Evolutionary conservation across 2,797 vertebrate species (phyloP).

Genomic region (Macropus fuliginosus): DNA sequence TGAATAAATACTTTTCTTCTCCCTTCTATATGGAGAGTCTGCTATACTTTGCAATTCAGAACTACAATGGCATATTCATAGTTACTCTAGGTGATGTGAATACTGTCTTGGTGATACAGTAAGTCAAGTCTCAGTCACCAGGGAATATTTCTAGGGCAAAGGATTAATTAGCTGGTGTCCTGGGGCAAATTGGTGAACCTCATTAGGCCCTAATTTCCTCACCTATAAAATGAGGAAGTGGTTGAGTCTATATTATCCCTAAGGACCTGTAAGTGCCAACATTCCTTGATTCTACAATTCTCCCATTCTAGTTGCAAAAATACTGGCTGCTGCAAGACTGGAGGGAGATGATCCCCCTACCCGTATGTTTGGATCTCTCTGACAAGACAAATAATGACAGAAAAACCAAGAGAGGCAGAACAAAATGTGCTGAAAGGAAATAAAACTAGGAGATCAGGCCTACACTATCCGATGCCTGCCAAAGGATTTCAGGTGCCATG

Average conservation of each 20-base stretch:
- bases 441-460: neutral
- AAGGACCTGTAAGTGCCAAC: neutral
- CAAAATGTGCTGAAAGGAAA: neutral
- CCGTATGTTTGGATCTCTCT: neutral
- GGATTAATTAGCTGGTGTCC: constrained; percentile 14
- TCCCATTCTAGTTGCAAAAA: constrained; percentile 20
- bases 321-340: neutral
- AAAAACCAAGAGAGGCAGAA: neutral
- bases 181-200: neutral
- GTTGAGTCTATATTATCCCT: neutral
- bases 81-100: too few relatives aligned
- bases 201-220: neutral
- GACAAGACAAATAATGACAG: constrained; percentile 11
- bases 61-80: too few relatives aligned
- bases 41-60: too few relatives aligned
- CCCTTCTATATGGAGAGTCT: too few relatives aligned
- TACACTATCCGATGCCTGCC: too few relatives aligned
- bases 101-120: neutral
- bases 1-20: too few relatives aligned
- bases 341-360: neutral
- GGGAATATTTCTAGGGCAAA: neutral
- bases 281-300: neutral
- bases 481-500: too few relatives aligned
- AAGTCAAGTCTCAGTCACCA: neutral
- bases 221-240: constrained; percentile 2